Evolutionary conservation across 2,888 invertebrate genomes (phyloP), one percentile per base, ranked within the genome.

Genomic region (Platyscelio sp.): DNA sequence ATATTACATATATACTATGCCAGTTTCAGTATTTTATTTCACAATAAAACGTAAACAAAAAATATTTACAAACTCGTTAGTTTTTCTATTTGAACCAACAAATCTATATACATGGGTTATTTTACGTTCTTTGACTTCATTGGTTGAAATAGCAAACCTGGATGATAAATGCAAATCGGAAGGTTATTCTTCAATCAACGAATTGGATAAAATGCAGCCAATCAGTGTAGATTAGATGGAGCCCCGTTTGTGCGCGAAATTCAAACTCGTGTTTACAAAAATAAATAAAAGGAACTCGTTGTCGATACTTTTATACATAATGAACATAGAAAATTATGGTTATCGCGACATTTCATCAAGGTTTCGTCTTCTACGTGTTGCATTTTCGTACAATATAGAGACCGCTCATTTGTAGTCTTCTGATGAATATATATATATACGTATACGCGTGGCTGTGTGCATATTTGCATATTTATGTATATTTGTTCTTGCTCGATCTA

Each of bases 391-490:
- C 86, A 83, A 80, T 80, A 74, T 83, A 78, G 54, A 85, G 80
- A 85, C 70, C 78, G 79, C 83, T 80, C 72, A 54, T 33, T 76
- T 78, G 70, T 87, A 89, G 87, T 91, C 88, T 89, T 90, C 86
- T 87, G 58, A 68, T 86, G 82, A 80, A 74, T 89, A 71, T 86
- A 87, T 88, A 87, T 83, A 82, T 88, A 87, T 88, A 87, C 84
- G 83, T 88, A 86, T 90, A 87, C 75, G 83, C 88, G 87, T 89
- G 85, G 79, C 85, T 87, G 86, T 83, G 83, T 84, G 86, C 85
- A 81, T 87, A 83, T 70, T 33, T 82, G n/a, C n/a, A n/a, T n/a
- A n/a, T n/a, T n/a, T n/a, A n/a, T 83, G 82, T 78, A 82, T 84
- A 80, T 85, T 80, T 87, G 77, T 80, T 88, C 80, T 75, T 82